These are phyloP conservation scores for Galerucella nymphaeae DNA, from an alignment of 2,888 invertebrate genomes.

Conservation along the genomic window DNA sequence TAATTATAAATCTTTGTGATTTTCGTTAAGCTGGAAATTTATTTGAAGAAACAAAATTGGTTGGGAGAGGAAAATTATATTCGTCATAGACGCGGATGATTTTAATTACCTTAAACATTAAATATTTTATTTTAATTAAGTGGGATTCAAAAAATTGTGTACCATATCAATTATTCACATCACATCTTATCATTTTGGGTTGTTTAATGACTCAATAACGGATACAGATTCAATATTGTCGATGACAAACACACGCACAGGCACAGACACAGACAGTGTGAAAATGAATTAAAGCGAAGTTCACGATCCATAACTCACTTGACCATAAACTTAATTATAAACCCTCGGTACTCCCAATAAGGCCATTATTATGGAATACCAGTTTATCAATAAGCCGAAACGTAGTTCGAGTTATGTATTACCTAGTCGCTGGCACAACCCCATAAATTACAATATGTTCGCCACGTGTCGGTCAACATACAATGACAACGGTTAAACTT, in stretches of 20 bases:
- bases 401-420: constrained; percentile 23
- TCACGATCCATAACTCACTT: constrained; percentile 11
- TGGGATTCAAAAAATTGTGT: too few species aligned
- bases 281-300: not conserved
- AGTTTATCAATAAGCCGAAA: constrained; percentile 35
- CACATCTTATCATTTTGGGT: too few species aligned
- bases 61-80: not conserved
- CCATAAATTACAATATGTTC: constrained; percentile 25
- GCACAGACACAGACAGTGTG: too few species aligned
- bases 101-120: too few species aligned
- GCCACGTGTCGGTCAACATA: constrained; percentile 32
- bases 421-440: constrained; percentile 9
- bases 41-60: not conserved
- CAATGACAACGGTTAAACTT: constrained; percentile 23
- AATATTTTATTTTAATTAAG: too few species aligned
- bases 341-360: constrained; percentile 16
- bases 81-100: too few species aligned
- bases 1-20: constrained; percentile 25
- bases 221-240: too few species aligned
- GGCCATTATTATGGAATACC: constrained; percentile 28
- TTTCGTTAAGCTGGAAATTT: constrained; percentile 8
- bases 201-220: too few species aligned
- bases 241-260: not conserved
- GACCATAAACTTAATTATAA: constrained; percentile 20
- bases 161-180: too few species aligned